Conservation (phyloP, 92 coral and sea anemone species). For the Zoanthus sansibaricus region DNA sequence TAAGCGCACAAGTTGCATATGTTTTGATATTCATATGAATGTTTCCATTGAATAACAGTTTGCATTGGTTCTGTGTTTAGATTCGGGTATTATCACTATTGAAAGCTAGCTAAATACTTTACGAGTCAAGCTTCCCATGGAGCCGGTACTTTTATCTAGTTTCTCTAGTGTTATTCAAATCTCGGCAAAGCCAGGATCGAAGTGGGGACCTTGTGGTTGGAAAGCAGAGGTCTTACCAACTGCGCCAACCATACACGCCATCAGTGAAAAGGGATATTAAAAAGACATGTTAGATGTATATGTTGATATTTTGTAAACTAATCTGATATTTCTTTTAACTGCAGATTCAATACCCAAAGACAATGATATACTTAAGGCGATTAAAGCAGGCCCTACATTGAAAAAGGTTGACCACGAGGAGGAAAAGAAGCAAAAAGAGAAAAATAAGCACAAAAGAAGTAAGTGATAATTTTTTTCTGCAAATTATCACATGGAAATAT, state of each 20-base stretch:
- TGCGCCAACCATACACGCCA: too few species aligned
- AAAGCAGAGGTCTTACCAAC: too few species aligned
- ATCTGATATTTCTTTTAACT: background rate
- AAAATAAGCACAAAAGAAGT: slow-evolving; percentile 73
- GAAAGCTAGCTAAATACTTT: too few species aligned
- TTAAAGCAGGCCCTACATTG: slow-evolving; percentile 74
- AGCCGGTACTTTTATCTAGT: too few species aligned
- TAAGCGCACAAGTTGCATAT: background rate
- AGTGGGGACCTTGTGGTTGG: too few species aligned
- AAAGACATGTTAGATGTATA: background rate
- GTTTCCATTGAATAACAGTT: background rate
- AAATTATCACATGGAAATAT: background rate
- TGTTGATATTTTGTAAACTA: background rate
- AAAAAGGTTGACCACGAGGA: slow-evolving; percentile 80
- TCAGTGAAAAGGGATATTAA: background rate
- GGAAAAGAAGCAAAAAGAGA: slow-evolving; percentile 68
- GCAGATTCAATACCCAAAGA: slow-evolving; percentile 26
- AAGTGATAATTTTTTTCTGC: background rate
- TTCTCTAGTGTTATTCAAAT: too few species aligned
- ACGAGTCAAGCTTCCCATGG: too few species aligned
- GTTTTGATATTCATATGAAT: background rate
- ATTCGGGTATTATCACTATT: background rate
- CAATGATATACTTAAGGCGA: slow-evolving; percentile 71
- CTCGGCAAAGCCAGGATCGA: too few species aligned
- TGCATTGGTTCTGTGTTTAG: background rate